Percentiles rank a stretch among this genome's conserved stretches.
Evolutionary conservation across 2,113 vertebrate genomes (phyloP).

Genomic region (Thalassarche chlororhynchos): DNA sequence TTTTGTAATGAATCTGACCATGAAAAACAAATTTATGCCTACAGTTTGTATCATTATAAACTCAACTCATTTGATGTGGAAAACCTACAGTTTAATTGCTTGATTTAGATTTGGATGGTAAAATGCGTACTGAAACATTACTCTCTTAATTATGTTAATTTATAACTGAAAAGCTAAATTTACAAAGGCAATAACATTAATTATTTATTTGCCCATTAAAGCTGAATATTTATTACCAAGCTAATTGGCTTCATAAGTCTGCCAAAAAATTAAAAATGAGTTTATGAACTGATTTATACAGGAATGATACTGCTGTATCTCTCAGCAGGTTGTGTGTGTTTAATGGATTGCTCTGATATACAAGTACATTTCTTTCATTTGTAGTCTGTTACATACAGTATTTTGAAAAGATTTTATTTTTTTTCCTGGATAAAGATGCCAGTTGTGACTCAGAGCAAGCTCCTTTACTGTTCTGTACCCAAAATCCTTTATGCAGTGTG

Average conservation of each 20-base stretch:
- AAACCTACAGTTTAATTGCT: slow-evolving; percentile 81
- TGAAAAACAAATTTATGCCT: slow-evolving; percentile 69
- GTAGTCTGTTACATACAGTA: background rate
- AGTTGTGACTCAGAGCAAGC: background rate
- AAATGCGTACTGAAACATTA: slow-evolving; percentile 76
- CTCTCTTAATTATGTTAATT: slow-evolving; percentile 84
- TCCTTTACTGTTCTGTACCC: background rate
- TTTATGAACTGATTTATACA: slow-evolving; percentile 69
- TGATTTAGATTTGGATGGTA: slow-evolving; percentile 79
- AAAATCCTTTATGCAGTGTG: background rate
- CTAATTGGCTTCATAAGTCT: slow-evolving; percentile 77
- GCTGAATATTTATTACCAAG: slow-evolving; percentile 71
- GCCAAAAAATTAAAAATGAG: slow-evolving; percentile 71
- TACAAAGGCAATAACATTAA: slow-evolving; percentile 84
- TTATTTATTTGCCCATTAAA: slow-evolving; percentile 83
- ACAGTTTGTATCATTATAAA: slow-evolving; percentile 66
- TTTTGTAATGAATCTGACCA: slow-evolving; percentile 70
- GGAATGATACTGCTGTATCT: background rate
- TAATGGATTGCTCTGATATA: slow-evolving; percentile 17
- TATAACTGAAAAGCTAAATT: slow-evolving; percentile 81
- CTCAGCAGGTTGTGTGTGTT: slow-evolving; percentile 33
- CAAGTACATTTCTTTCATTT: background rate
- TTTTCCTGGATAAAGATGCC: background rate
- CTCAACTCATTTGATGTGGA: slow-evolving; percentile 68
- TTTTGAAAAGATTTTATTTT: background rate